Evolutionary conservation across 2,113 vertebrate genomes (phyloP).

Genomic region (Amphiprion ocellaris): DNA sequence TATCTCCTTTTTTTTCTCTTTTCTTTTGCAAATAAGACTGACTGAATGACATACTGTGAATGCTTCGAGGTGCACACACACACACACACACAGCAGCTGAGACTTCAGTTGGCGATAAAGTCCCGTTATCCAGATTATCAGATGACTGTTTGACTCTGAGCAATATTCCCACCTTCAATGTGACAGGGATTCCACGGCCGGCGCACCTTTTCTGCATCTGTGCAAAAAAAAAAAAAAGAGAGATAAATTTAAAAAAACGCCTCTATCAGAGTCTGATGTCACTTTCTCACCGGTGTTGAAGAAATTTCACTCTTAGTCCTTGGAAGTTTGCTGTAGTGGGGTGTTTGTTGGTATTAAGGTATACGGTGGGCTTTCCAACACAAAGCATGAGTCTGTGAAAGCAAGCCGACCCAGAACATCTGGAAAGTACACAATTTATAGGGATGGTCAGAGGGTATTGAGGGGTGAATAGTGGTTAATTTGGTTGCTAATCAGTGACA

Average conservation of each 20-base stretch:
- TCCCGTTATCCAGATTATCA: conserved; percentile 60
- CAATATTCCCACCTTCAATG: conserved; percentile 80
- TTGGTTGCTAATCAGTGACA: too few species aligned
- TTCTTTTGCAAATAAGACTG: conserved; percentile 52
- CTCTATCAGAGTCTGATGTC: conserved; percentile 44
- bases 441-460: too few species aligned
- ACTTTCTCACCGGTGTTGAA: too few species aligned
- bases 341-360: too few species aligned
- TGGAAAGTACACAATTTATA: too few species aligned
- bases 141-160: conserved; percentile 79
- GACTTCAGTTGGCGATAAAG: conserved; percentile 61
- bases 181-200: conserved; percentile 72
- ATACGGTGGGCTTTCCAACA: too few species aligned
- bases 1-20: conserved; percentile 4
- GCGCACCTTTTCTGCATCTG: conserved; percentile 61
- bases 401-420: too few species aligned
- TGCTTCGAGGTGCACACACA: conserved; percentile 58
- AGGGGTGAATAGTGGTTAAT: too few species aligned
- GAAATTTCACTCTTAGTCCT: too few species aligned
- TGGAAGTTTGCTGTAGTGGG: too few species aligned
- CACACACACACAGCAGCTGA: conserved; percentile 31
- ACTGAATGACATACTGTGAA: conserved; percentile 73
- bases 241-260: conserved; percentile 11
- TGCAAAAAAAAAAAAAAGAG: conserved; percentile 16
- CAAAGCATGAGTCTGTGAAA: too few species aligned